phyloP scores from a whole-genome alignment of 2,888 invertebrate genomes.

The Macrosoma leucophasiata region DNA sequence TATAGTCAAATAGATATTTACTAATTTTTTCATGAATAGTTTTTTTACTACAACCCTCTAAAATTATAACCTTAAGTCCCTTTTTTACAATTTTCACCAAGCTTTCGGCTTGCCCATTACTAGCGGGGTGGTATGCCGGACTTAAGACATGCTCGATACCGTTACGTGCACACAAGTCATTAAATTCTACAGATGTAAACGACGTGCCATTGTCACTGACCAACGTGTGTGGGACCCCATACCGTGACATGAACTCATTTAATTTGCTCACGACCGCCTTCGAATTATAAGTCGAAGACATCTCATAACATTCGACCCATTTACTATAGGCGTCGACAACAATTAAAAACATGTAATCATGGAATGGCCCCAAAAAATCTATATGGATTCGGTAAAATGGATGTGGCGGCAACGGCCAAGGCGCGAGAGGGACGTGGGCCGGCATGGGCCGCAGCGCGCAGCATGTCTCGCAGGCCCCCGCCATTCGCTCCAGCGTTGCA shows the following conservation, averaged over 20 bases:
- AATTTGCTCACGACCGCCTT: slow-evolving; percentile 11
- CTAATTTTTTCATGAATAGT: slow-evolving; percentile 6
- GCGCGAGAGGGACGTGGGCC: slow-evolving; percentile 11
- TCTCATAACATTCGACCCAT: slow-evolving; percentile 16
- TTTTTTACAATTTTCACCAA: slow-evolving; percentile 26
- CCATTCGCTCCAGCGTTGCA: slow-evolving; percentile 11
- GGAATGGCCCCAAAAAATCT: slow-evolving; percentile 13
- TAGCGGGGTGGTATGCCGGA: slow-evolving; percentile 15
- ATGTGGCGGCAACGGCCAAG: slow-evolving; percentile 6
- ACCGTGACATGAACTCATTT: slow-evolving; percentile 15
- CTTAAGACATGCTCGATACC: slow-evolving; percentile 14
- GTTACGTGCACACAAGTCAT: slow-evolving; percentile 14
- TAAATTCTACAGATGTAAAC: slow-evolving; percentile 13
- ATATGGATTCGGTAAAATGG: slow-evolving; percentile 3
- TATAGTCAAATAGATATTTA: slow-evolving; percentile 20
- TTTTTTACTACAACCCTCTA: slow-evolving; percentile 3
- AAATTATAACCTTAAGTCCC: slow-evolving; percentile 16
- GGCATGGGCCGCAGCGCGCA: slow-evolving; percentile 10
- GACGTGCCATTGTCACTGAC: slow-evolving; percentile 21
- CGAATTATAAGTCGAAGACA: slow-evolving; percentile 4
- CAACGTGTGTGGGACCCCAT: slow-evolving; percentile 9
- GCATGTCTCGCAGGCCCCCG: slow-evolving; percentile 12
- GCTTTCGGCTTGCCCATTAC: slow-evolving; percentile 19
- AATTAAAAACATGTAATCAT: slow-evolving; percentile 5
- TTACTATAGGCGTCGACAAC: slow-evolving; percentile 14